A percentile compares a stretch with the other conserved stretches of the same genome.
These are phyloP conservation scores for Hemaris fuciformis DNA, from an alignment of 2,888 invertebrate species.

Conservation along the genomic window DNA sequence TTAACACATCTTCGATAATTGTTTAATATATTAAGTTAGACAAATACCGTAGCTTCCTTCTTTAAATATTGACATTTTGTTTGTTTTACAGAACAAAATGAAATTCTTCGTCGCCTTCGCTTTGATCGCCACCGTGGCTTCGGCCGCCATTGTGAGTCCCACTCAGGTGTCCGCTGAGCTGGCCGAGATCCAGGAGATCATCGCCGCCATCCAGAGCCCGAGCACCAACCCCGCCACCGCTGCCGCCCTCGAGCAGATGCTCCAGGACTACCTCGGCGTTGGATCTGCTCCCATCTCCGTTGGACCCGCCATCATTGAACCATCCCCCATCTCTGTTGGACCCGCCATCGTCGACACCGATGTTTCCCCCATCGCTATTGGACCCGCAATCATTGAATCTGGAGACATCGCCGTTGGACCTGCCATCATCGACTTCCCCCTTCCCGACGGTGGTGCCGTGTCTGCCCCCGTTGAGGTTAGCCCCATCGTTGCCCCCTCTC, in stretches of 20 bases:
- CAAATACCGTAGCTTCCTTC: neutral
- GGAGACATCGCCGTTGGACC: conserved; percentile 29
- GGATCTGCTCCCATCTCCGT: too few species aligned
- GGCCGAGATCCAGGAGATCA: conserved; percentile 29
- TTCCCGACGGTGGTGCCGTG: conserved; percentile 25
- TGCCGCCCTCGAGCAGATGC: conserved; percentile 17
- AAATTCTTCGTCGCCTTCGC: conserved; percentile 59
- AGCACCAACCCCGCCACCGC: too few species aligned
- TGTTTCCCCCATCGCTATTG: conserved; percentile 29
- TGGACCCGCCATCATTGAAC: conserved; percentile 25
- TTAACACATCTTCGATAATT: too few species aligned
- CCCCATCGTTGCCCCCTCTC: conserved; percentile 13
- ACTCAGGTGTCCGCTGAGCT: conserved; percentile 24
- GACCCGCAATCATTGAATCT: conserved; percentile 21
- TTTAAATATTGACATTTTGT: neutral
- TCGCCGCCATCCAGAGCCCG: too few species aligned
- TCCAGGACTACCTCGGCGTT: conserved; percentile 20
- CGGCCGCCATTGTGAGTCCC: conserved; percentile 40
- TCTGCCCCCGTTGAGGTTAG: conserved; percentile 18
- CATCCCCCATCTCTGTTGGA: conserved; percentile 25
- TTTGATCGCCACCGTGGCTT: conserved; percentile 54
- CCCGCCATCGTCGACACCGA: conserved; percentile 29
- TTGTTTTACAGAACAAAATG: conserved; percentile 46
- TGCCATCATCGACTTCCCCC: conserved; percentile 31
- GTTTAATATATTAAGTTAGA: too few species aligned